A percentile compares a stretch with the other conserved stretches of the same genome.
These are phyloP conservation scores for Sycobia sp. DNA, from an alignment of 1,140 invertebrate genomes.

Conservation along the genomic window DNA sequence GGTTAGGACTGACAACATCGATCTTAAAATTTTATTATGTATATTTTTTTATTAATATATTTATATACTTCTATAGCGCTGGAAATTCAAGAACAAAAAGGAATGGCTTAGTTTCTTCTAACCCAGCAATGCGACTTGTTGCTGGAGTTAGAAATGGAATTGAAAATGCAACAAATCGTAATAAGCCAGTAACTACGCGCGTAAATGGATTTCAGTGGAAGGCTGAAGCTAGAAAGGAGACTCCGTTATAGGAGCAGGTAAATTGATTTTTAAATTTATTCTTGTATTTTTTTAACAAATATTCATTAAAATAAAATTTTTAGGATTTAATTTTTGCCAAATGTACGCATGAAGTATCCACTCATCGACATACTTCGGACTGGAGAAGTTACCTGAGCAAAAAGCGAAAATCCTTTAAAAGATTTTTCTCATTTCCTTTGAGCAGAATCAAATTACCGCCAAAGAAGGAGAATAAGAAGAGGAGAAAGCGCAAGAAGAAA, in stretches of 20 bases:
- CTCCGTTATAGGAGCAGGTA: conserved; percentile 56
- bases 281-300: not conserved
- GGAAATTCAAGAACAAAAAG: conserved; percentile 72
- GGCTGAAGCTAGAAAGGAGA: conserved; percentile 59
- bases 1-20: too few species aligned
- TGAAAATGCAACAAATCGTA: conserved; percentile 64
- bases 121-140: conserved; percentile 81
- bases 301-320: not conserved
- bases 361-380: conserved; percentile 18
- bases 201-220: conserved; percentile 62
- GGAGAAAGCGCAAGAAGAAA: conserved; percentile 11
- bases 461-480: conserved; percentile 47
- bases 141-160: conserved; percentile 73
- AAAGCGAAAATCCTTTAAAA: conserved; percentile 60
- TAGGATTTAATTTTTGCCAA: conserved; percentile 31
- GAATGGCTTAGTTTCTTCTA: conserved; percentile 85
- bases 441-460: conserved; percentile 62
- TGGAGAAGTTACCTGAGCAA: conserved; percentile 49
- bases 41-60: too few species aligned
- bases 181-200: conserved; percentile 59
- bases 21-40: too few species aligned
- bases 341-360: conserved; percentile 23
- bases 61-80: conserved; percentile 50
- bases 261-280: not conserved
- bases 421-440: conserved; percentile 59